Evolutionary conservation across 2,113 vertebrate genomes (phyloP).

Genomic region (Rutilus rutilus): DNA sequence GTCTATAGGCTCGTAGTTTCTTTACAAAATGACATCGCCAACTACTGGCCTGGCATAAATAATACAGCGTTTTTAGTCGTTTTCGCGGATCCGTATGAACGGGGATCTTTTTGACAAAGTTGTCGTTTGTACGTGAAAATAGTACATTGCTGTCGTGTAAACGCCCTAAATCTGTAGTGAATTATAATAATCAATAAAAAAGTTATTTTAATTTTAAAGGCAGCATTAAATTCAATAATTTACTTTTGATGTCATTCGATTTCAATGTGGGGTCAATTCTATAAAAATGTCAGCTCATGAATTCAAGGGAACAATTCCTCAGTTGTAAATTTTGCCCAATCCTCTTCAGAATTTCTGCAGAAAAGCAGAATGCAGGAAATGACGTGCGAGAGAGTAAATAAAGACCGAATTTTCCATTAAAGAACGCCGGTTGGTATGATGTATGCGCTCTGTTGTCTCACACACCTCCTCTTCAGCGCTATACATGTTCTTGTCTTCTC

Average conservation of each 20-base stretch:
- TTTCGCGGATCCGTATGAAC: no score
- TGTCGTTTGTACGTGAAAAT: no score
- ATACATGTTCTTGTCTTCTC: conserved; percentile 51
- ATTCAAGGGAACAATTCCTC: background rate
- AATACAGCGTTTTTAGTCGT: no score
- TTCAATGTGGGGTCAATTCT: background rate
- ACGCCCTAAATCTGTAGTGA: background rate
- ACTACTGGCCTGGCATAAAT: no score
- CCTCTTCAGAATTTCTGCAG: background rate
- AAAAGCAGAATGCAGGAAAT: background rate
- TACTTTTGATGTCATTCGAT: background rate
- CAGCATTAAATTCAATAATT: background rate
- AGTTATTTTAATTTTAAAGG: background rate
- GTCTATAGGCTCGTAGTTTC: no score
- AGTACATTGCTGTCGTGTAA: no score
- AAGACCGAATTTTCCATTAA: conserved; percentile 2
- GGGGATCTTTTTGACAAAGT: no score
- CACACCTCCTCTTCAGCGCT: conserved; percentile 45
- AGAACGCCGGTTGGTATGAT: background rate
- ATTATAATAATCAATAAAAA: background rate
- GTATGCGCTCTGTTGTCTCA: conserved; percentile 13
- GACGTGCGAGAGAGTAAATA: background rate
- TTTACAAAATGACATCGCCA: no score
- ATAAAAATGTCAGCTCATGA: background rate
- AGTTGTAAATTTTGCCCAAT: background rate